These are phyloP conservation scores for Argya squamiceps DNA, from an alignment of 2,797 vertebrate species.

Conservation along the genomic window DNA sequence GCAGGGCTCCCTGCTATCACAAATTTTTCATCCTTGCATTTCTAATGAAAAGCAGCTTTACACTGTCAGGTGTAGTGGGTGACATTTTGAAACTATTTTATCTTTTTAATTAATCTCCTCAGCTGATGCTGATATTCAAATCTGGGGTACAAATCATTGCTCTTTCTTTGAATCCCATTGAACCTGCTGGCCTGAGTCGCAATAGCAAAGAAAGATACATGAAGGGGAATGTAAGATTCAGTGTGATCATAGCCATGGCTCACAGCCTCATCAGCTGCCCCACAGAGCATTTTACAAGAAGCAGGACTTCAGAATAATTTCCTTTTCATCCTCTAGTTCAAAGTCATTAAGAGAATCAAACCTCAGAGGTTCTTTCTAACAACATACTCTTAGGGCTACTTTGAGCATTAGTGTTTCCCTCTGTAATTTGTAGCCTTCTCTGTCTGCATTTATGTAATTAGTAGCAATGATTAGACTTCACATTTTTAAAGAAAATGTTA, in stretches of 20 bases:
- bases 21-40: background rate
- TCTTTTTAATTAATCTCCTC: background rate
- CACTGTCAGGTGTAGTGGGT: fast-evolving
- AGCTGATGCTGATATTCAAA: background rate
- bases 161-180: background rate
- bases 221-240: background rate
- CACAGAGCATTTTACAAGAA: background rate
- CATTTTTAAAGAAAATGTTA: background rate
- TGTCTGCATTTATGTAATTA: background rate
- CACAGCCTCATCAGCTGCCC: fast-evolving
- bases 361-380: background rate
- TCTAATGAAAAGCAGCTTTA: background rate
- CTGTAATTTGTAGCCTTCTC: background rate
- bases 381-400: background rate
- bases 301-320: background rate
- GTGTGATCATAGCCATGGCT: background rate
- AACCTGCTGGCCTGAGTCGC: background rate
- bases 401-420: background rate
- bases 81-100: background rate
- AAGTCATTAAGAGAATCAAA: background rate
- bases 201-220: background rate
- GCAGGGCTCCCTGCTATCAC: background rate
- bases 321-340: background rate
- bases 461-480: background rate
- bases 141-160: background rate